Conservation (phyloP, 30 jellyfish, hydroid and myxozoan species). For the Clytia hemisphaerica region DNA sequence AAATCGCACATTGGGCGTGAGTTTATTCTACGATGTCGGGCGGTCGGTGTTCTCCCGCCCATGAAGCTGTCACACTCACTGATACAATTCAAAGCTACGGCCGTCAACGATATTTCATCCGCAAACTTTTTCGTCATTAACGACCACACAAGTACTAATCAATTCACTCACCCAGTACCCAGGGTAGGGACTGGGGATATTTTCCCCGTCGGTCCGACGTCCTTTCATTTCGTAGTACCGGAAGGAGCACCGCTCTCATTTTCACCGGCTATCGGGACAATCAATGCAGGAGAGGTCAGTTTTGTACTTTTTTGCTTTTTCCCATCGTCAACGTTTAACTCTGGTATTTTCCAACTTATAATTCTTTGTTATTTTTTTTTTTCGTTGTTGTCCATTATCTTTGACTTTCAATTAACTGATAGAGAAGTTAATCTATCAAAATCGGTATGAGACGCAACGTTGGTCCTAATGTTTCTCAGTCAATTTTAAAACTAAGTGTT, state of each 20-base stretch:
- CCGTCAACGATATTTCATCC: conserved; percentile 56
- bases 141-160: conserved; percentile 62
- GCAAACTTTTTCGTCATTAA: conserved; percentile 57
- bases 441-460: not conserved
- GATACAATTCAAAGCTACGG: conserved; percentile 76
- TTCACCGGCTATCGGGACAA: conserved; percentile 79
- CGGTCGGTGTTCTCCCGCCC: conserved; percentile 85
- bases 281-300: conserved; percentile 85
- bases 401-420: not conserved
- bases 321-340: not conserved
- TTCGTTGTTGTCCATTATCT: not conserved
- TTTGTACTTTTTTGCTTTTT: not conserved
- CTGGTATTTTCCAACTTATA: not conserved
- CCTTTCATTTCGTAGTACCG: conserved; percentile 68
- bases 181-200: conserved; percentile 74
- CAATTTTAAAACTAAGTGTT: too few species aligned
- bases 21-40: conserved; percentile 62
- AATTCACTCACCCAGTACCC: conserved; percentile 73
- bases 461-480: not conserved
- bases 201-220: conserved; percentile 90
- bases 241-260: conserved; percentile 48
- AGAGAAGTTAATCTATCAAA: not conserved
- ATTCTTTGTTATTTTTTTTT: not conserved
- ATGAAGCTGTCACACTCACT: conserved; percentile 51
- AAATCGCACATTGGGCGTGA: conserved; percentile 91